These are phyloP conservation scores for Ametastegia equiseti DNA, from an alignment of 2,888 invertebrate genomes.

Conservation along the genomic window DNA sequence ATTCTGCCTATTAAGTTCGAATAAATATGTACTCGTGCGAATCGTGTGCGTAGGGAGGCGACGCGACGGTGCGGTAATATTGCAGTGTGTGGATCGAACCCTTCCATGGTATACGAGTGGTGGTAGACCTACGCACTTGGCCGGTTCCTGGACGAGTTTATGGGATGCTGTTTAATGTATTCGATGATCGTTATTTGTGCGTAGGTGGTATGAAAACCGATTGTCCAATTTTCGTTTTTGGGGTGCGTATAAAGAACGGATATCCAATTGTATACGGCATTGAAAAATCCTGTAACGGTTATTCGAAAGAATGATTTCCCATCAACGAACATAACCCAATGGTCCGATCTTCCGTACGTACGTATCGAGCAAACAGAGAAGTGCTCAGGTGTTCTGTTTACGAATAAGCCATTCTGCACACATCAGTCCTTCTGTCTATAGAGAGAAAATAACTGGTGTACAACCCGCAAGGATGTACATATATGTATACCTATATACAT, in stretches of 20 bases:
- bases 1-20: constrained; percentile 61
- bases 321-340: background rate
- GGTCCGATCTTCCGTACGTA: background rate
- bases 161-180: too few species aligned
- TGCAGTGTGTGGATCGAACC: background rate
- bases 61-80: background rate
- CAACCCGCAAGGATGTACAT: constrained; percentile 32
- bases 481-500: constrained; percentile 8
- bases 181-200: background rate
- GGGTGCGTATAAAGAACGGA: background rate
- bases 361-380: constrained; percentile 16
- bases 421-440: constrained; percentile 45
- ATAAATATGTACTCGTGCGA: background rate
- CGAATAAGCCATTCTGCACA: constrained; percentile 46
- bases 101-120: background rate
- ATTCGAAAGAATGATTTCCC: background rate
- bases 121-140: background rate
- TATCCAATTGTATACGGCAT: background rate
- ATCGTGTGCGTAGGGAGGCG: background rate
- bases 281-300: background rate
- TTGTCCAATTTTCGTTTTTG: background rate
- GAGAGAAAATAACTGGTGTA: constrained; percentile 40
- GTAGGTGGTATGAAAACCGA: background rate
- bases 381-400: constrained; percentile 42
- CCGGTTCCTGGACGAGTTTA: background rate